These are phyloP conservation scores for Phenganax marumi DNA, from an alignment of 92 coral and sea anemone species.

Conservation along the genomic window DNA sequence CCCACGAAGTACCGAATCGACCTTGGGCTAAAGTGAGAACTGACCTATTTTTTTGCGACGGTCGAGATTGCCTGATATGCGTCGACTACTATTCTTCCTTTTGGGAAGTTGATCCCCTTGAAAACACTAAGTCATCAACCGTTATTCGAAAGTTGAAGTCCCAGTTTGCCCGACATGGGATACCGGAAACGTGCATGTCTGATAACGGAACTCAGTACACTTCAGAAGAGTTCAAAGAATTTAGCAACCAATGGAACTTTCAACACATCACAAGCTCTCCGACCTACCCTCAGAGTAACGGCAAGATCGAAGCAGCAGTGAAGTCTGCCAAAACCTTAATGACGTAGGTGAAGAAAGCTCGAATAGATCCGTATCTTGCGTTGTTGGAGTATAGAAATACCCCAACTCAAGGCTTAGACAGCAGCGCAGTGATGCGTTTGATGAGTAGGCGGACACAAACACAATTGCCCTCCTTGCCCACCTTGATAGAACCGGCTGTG, in stretches of 20 bases:
- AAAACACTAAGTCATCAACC: no score
- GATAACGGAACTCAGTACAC: no score
- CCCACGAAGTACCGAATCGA: slow-evolving; percentile 16
- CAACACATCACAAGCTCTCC: slow-evolving; percentile 31
- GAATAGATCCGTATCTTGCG: slow-evolving; percentile 42
- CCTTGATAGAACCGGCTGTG: no score
- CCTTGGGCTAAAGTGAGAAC: slow-evolving; percentile 27
- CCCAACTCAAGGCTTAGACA: slow-evolving; percentile 52
- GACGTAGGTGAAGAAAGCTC: slow-evolving; percentile 32
- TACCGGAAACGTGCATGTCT: no score
- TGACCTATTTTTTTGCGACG: neutral
- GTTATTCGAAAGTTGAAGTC: no score
- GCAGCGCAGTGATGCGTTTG: slow-evolving; percentile 44
- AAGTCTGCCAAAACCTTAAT: neutral
- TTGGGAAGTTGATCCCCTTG: neutral
- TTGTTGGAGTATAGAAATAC: slow-evolving; percentile 54
- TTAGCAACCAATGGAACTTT: slow-evolving; percentile 35
- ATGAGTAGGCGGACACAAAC: slow-evolving; percentile 46
- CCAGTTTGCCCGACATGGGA: no score
- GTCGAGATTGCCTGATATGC: neutral
- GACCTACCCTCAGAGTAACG: slow-evolving; percentile 35
- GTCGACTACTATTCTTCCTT: slow-evolving; percentile 1
- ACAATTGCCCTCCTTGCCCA: slow-evolving; percentile 38
- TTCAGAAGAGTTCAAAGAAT: slow-evolving; percentile 3
- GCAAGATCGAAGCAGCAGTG: slow-evolving; percentile 12